These are phyloP conservation scores for Cecidostiba fungosa DNA, from an alignment of 2,888 invertebrate genomes.

Conservation along the genomic window DNA sequence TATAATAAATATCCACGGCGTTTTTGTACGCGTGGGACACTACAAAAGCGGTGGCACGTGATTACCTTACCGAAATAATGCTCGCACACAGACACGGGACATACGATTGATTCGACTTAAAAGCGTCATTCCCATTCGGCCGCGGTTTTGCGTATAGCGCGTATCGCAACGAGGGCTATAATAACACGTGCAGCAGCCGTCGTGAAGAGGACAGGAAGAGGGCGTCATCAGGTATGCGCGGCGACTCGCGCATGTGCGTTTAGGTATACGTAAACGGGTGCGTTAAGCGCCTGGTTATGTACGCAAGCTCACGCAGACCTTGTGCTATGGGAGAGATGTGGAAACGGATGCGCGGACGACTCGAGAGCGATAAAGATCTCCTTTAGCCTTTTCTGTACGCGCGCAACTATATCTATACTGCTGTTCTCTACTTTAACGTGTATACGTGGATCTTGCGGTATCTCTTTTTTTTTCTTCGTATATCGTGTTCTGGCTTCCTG, in stretches of 20 bases:
- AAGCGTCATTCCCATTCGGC: conserved; percentile 58
- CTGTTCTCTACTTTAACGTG: background rate
- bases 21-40: conserved; percentile 1
- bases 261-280: conserved; percentile 2
- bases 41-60: conserved; percentile 60
- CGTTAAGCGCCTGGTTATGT: conserved; percentile 15
- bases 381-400: conserved; percentile 67
- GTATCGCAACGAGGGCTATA: conserved; percentile 6
- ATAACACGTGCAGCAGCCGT: background rate
- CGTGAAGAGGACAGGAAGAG: conserved; percentile 36
- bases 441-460: background rate
- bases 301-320: background rate
- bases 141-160: background rate
- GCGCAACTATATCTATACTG: background rate
- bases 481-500: background rate
- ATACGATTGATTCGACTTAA: conserved; percentile 57
- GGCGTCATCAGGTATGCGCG: conserved; percentile 46
- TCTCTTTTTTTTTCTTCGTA: background rate
- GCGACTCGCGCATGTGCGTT: conserved; percentile 2
- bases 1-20: background rate
- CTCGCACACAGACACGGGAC: background rate
- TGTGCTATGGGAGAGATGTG: background rate
- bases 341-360: conserved; percentile 49
- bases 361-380: conserved; percentile 72
- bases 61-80: conserved; percentile 57